phyloP scores from a whole-genome alignment of 2,888 invertebrate genomes.

The Metalampra italica region DNA sequence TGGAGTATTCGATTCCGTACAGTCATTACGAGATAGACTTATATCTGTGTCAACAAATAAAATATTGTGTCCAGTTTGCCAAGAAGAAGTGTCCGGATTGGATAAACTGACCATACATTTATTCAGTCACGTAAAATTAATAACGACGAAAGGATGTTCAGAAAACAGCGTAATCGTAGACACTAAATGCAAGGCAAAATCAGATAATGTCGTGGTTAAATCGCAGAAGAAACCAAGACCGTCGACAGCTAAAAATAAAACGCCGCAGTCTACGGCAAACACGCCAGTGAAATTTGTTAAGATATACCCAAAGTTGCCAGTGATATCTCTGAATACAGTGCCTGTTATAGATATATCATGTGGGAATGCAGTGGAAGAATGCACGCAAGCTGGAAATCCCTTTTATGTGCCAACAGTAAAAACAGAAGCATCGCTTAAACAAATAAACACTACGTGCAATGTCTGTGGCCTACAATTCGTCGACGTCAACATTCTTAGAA shows the following conservation, averaged over 20 bases:
- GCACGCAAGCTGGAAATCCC: conserved; percentile 31
- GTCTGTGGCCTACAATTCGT: conserved; percentile 86
- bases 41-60: conserved; percentile 87
- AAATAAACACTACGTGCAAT: conserved; percentile 72
- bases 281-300: conserved; percentile 65
- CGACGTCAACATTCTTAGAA: conserved; percentile 82
- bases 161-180: conserved; percentile 25
- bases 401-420: conserved; percentile 37
- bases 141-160: conserved; percentile 29
- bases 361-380: conserved; percentile 27
- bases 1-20: conserved; percentile 83
- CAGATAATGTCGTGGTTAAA: conserved; percentile 27
- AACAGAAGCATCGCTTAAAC: conserved; percentile 39
- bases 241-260: conserved; percentile 60
- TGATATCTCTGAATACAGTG: conserved; percentile 53
- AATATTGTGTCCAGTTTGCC: conserved; percentile 87
- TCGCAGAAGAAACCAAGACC: conserved; percentile 49
- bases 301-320: conserved; percentile 68
- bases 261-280: conserved; percentile 31
- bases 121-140: conserved; percentile 82
- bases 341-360: conserved; percentile 53
- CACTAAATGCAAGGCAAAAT: conserved; percentile 25
- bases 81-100: conserved; percentile 84
- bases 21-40: conserved; percentile 83
- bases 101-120: conserved; percentile 91